Evolutionary conservation across 2,113 vertebrate species (phyloP), one percentile per base, ranked within the genome.

Genomic region (Triplophysa dalaica): DNA sequence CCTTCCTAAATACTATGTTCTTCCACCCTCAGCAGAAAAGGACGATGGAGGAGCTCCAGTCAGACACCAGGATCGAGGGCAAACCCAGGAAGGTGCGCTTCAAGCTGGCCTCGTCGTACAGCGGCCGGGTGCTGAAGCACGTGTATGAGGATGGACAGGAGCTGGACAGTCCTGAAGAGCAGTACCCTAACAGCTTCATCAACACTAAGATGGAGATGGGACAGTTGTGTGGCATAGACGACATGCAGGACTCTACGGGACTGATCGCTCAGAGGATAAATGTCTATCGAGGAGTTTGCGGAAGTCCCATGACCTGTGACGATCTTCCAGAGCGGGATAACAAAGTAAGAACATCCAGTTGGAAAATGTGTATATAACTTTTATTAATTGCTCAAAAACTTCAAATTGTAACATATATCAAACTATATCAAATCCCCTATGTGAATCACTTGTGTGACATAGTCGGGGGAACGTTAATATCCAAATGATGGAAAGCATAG

Each of bases 91-190:
- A 97, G 90, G 96, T 99, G 58, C 90, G 98, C 78, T 99, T 99
- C 90, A 96, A 95, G 84, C 94, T 99, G 73, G 96, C 95, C 0
- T 99, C 98, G 0, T 93, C 96, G 1, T 96, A 95, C 91, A 99
- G 97, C 0, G 98, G 98, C 0, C 91, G 98, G 0, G 95, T 99
- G 68, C 70, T 99, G 33, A 99, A 98, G 83, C 97, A 99, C 5
- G 97, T 99, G 60, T 99, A 91, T 0, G 97, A 99, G 78, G 98
- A 99, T 0, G 98, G 98, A 22, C 96, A 98, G 89, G 96, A 96
- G 81, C 90, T 98, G 48, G 95, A 98, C 70, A 95, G 91, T 8
- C 96, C 96, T 0, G 94, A 94, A 82, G 94, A 95, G 38, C 95
- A 96, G 82, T 96, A 92, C 75, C 93, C 95, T 1, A 94, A 94